Evolutionary conservation across 2,797 vertebrate species (phyloP).

Genomic region (Sebastes trivittatus): DNA sequence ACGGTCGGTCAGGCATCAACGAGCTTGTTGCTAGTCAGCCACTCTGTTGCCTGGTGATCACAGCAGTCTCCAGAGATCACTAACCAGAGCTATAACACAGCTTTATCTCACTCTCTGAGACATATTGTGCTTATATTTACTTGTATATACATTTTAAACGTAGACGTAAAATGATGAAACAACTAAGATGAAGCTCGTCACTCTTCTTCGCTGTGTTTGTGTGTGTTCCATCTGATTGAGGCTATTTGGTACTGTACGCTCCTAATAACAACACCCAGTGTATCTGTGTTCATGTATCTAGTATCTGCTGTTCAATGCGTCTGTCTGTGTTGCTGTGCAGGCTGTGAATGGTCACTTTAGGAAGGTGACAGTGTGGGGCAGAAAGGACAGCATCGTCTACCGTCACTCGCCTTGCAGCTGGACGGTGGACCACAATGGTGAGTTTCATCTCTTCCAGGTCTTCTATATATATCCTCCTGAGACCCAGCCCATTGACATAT

Average conservation of each 20-base stretch:
- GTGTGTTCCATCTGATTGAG: constrained; percentile 23
- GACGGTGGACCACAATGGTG: constrained; percentile 86
- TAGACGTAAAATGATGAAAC: not conserved
- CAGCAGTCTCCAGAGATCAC: not conserved
- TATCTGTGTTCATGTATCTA: not conserved
- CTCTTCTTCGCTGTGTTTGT: constrained; percentile 29
- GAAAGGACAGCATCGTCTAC: constrained; percentile 82
- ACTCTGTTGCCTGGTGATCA: constrained; percentile 26
- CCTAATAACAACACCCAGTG: not conserved
- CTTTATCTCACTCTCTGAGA: not conserved
- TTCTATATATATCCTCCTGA: not conserved
- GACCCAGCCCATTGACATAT: no score
- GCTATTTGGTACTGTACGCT: not conserved
- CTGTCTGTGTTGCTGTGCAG: constrained; percentile 59
- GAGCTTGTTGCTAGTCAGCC: constrained; percentile 73
- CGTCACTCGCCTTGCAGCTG: constrained; percentile 80
- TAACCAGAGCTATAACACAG: not conserved
- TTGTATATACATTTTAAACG: not conserved
- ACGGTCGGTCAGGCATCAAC: constrained; percentile 60
- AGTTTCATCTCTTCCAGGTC: not conserved
- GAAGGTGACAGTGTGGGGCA: constrained; percentile 83
- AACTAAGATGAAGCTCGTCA: constrained; percentile 47
- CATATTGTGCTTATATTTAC: not conserved
- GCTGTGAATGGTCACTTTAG: constrained; percentile 84
- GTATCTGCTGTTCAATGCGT: not conserved